Evolutionary conservation across 2,888 invertebrate genomes (phyloP), one percentile per base, ranked within the genome.

Genomic region (Allygus modestus): DNA sequence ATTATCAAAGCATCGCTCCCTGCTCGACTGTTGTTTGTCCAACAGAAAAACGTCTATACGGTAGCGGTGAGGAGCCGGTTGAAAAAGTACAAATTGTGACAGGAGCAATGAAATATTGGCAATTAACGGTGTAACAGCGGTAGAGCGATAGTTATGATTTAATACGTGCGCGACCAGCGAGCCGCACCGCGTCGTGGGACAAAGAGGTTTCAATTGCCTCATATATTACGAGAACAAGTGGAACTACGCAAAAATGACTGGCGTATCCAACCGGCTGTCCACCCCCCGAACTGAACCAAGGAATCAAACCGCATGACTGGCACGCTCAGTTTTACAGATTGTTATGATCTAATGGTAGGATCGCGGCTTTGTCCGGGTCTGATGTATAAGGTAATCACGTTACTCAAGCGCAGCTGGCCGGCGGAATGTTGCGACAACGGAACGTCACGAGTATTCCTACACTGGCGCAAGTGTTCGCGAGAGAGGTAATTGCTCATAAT

Each of bases 131-230:
- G 20, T 41, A 73, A 73, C 73, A 23, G 33, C 4, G 69, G 69
- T 37, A 33, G 31, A 69, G 65, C 65, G 65, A 73, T 41, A 23
- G 73, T 73, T 73, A 73, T 73, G 73, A 73, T 73, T 73, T 73
- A 73, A 37, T 37, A 37, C 43, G 73, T 73, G 73, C 37, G 73
- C 73, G 41, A 73, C 43, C 73, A 1, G n/a, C 37, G 31, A 31
- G 37, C 5, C 43, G 12, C 73, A 41, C 7, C n/a, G 73, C 41
- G 65, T 65, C 28, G 28, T 15, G 65, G 73, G 17, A 73, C 73
- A 73, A 73, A 73, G 73, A 28, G 4, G 73, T 41, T 73, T 37
- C 73, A 65, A 65, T 65, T 65, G 65, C 65, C 65, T 31, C 65
- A 31, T 65, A 65, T 65, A 65, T 65, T 65, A 31, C 65, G 31